These are phyloP conservation scores for Tigriopus japonicus DNA, from an alignment of 1,140 invertebrate genomes.

Conservation along the genomic window DNA sequence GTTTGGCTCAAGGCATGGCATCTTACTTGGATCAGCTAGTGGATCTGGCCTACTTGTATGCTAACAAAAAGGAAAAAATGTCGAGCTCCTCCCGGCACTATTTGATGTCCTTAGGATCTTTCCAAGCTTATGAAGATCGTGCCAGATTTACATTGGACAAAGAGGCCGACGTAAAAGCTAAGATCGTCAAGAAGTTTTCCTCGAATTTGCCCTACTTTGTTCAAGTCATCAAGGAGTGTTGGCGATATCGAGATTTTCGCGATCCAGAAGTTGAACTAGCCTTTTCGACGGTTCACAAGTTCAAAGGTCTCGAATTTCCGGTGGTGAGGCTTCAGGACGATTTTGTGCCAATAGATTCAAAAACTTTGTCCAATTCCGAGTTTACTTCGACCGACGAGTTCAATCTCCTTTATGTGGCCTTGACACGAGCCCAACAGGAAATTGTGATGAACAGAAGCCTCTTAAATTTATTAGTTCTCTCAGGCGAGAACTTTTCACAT, in stretches of 20 bases:
- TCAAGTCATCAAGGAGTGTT: slow-evolving; percentile 10
- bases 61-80: neutral
- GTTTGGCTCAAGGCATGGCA: too few relatives aligned
- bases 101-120: too few relatives aligned
- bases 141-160: slow-evolving; percentile 14
- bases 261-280: slow-evolving; percentile 8
- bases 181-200: slow-evolving; percentile 14
- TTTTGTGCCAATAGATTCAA: neutral
- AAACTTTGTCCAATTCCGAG: neutral
- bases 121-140: too few relatives aligned
- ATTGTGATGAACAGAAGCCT: slow-evolving; percentile 16
- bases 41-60: slow-evolving; percentile 3
- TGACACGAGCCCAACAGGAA: slow-evolving; percentile 17
- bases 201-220: neutral
- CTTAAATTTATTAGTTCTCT: neutral
- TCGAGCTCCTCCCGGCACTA: too few relatives aligned
- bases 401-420: slow-evolving; percentile 18
- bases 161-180: slow-evolving; percentile 15
- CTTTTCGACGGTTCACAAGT: slow-evolving; percentile 18
- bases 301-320: slow-evolving; percentile 19
- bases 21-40: neutral
- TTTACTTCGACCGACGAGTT: slow-evolving; percentile 10
- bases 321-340: slow-evolving; percentile 16
- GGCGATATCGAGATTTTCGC: neutral
- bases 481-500: neutral